phyloP scores from a whole-genome alignment of 2,888 invertebrate genomes.

The Cephus runcator region DNA sequence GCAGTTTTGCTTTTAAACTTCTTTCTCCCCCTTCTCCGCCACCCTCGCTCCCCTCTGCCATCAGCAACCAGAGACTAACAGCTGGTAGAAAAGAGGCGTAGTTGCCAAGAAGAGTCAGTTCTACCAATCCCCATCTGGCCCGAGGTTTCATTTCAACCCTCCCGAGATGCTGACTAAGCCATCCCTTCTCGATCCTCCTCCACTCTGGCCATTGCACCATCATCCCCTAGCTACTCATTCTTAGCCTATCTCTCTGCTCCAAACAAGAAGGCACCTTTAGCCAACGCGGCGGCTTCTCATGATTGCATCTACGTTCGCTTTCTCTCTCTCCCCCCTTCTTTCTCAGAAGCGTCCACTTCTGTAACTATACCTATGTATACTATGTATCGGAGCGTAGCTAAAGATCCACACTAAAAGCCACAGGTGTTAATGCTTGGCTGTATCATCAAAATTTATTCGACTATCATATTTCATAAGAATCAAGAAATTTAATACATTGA shows the following conservation, averaged over 20 bases:
- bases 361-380: not conserved
- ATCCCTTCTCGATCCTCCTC: conserved; percentile 17
- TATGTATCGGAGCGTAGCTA: not conserved
- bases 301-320: not conserved
- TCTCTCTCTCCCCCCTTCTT: not conserved
- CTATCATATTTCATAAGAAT: not conserved
- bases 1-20: not conserved
- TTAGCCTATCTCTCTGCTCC: not conserved
- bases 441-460: not conserved
- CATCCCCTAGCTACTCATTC: not conserved
- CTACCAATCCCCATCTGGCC: not conserved
- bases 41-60: not conserved
- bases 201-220: not conserved
- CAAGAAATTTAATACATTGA: not conserved
- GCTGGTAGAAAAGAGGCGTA: conserved; percentile 4
- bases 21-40: not conserved
- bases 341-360: not conserved
- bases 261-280: not conserved
- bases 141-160: conserved; percentile 32
- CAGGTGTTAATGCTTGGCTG: not conserved
- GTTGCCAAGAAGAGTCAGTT: conserved; percentile 31
- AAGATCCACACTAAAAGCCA: not conserved
- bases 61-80: not conserved
- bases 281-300: not conserved
- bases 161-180: conserved; percentile 17